A percentile compares a stretch with the other conserved stretches of the same genome.
Conservation (phyloP, 2,113 vertebrate species). For the Narcine bancroftii region DNA sequence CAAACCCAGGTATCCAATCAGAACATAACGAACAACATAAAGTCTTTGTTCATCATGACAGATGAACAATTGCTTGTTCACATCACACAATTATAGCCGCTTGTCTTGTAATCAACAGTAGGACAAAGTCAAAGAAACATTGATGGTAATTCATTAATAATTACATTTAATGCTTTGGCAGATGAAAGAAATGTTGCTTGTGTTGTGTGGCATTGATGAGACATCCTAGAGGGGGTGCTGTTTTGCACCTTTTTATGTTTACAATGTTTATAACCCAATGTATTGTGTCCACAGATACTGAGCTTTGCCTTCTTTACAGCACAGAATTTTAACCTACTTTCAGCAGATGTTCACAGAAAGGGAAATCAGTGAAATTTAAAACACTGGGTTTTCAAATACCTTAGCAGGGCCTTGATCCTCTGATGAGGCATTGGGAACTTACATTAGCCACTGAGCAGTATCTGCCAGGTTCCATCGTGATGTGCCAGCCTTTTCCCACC, state of each 20-base stretch:
- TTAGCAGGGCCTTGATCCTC: not conserved
- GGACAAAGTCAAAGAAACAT: slow-evolving; percentile 1
- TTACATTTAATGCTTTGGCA: slow-evolving; percentile 9
- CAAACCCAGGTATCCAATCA: not conserved
- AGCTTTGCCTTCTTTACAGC: not conserved
- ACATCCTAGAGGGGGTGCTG: not conserved
- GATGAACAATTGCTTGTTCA: not conserved
- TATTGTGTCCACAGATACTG: not conserved
- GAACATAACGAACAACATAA: not conserved
- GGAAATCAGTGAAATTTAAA: not conserved
- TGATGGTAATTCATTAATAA: slow-evolving; percentile 16
- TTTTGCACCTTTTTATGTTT: not conserved
- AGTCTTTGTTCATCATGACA: not conserved
- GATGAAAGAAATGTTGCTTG: not conserved
- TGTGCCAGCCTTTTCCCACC: not conserved
- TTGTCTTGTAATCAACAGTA: not conserved
- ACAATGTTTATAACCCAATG: not conserved
- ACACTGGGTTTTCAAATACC: not conserved
- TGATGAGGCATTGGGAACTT: not conserved
- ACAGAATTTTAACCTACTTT: not conserved
- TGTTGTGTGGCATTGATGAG: not conserved
- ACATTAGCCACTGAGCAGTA: not conserved
- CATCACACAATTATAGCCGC: slow-evolving; percentile 13
- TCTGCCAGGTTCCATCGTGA: not conserved
- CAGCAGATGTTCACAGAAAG: not conserved